Evolutionary conservation across 92 coral and sea anemone species (phyloP).

Genomic region (Paragorgia papillata): DNA sequence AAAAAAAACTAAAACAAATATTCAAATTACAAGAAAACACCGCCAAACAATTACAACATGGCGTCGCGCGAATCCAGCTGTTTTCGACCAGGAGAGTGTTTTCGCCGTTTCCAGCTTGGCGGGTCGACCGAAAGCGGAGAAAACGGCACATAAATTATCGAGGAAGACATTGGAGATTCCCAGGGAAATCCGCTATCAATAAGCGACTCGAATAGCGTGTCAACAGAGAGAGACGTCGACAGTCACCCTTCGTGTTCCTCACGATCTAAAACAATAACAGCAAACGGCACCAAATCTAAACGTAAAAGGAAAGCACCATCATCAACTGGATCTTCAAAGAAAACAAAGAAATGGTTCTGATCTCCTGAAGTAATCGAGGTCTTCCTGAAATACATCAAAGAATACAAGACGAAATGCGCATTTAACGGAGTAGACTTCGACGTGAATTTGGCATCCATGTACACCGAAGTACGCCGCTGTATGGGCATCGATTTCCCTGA

Average conservation of each 20-base stretch:
- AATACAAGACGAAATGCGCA: slow-evolving; percentile 56
- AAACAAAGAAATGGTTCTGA: slow-evolving; percentile 46
- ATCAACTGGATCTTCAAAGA: slow-evolving; percentile 31
- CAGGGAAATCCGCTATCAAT: slow-evolving; percentile 22
- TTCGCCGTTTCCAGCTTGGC: slow-evolving; percentile 26
- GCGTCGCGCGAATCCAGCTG: neutral
- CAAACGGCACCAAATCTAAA: too few relatives aligned
- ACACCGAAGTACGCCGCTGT: slow-evolving; percentile 31
- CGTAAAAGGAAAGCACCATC: slow-evolving; percentile 9
- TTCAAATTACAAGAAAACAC: too few relatives aligned
- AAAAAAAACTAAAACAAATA: too few relatives aligned
- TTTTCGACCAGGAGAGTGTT: slow-evolving; percentile 30
- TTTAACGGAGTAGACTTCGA: slow-evolving; percentile 53
- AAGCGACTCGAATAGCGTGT: too few relatives aligned
- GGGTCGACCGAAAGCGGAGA: slow-evolving; percentile 9
- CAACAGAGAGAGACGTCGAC: too few relatives aligned
- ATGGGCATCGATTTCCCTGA: slow-evolving; percentile 14
- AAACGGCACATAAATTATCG: too few relatives aligned
- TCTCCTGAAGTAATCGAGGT: slow-evolving; percentile 35
- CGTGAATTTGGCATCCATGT: slow-evolving; percentile 43
- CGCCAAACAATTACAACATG: too few relatives aligned
- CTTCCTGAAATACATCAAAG: slow-evolving; percentile 50
- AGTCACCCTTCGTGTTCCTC: too few relatives aligned
- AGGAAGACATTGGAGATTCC: slow-evolving; percentile 17
- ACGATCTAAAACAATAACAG: too few relatives aligned